Evolutionary conservation across 2,888 invertebrate genomes (phyloP).

Genomic region (Drosophila ezoana): DNA sequence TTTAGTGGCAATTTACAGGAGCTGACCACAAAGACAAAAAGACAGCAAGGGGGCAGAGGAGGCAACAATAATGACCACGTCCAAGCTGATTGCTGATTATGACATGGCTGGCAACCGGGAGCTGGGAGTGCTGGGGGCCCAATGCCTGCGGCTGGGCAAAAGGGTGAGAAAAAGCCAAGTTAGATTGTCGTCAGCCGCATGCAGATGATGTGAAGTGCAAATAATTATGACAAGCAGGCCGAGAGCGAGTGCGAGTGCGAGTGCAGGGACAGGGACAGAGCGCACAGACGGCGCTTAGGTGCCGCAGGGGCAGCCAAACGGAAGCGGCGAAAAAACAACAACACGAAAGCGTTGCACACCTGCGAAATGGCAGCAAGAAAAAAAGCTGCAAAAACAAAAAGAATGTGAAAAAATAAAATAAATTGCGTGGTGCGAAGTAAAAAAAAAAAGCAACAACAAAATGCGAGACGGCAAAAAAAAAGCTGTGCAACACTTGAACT

Average conservation of each 20-base stretch:
- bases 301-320: slow-evolving; percentile 41
- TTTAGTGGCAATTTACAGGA: slow-evolving; percentile 81
- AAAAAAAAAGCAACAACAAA: slow-evolving; percentile 19
- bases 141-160: slow-evolving; percentile 31
- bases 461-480: slow-evolving; percentile 17
- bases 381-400: slow-evolving; percentile 24
- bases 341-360: slow-evolving; percentile 20
- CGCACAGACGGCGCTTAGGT: not conserved
- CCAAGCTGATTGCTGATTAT: slow-evolving; percentile 70
- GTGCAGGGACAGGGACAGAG: not conserved
- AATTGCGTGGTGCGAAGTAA: slow-evolving; percentile 54
- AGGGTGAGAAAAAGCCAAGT: slow-evolving; percentile 53
- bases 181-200: slow-evolving; percentile 49
- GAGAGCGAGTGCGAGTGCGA: slow-evolving; percentile 14
- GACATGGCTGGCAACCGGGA: slow-evolving; percentile 30
- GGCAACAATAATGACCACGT: slow-evolving; percentile 41
- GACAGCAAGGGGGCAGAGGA: slow-evolving; percentile 6
- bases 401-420: slow-evolving; percentile 21
- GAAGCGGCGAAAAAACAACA: slow-evolving; percentile 57
- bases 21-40: slow-evolving; percentile 72
- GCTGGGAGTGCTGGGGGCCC: slow-evolving; percentile 1
- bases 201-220: slow-evolving; percentile 78
- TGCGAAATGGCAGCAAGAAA: slow-evolving; percentile 36
- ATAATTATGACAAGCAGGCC: slow-evolving; percentile 74
- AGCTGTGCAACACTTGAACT: slow-evolving; percentile 76